Conservation (phyloP, 2,797 vertebrate species). For the Microctenopoma steveboyesi region DNA sequence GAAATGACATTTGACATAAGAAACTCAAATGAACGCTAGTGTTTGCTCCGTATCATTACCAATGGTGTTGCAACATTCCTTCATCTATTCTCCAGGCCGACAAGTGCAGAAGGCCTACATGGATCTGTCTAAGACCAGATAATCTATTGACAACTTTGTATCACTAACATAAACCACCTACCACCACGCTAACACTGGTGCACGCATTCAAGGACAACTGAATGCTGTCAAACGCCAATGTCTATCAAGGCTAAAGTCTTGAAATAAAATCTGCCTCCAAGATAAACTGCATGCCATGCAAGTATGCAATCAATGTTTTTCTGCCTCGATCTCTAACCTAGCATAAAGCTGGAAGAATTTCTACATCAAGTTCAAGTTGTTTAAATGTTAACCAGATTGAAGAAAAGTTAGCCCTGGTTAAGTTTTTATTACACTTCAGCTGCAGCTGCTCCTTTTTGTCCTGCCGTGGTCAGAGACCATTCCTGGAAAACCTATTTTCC, state of each 20-base stretch:
- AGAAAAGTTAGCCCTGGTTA: conserved; percentile 3
- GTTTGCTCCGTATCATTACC: background rate
- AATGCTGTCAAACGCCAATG: background rate
- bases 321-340: background rate
- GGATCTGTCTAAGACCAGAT: conserved; percentile 53
- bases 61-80: conserved; percentile 1
- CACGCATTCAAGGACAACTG: conserved; percentile 22
- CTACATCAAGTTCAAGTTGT: conserved; percentile 14
- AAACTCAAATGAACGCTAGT: conserved; percentile 3
- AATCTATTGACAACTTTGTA: conserved; percentile 43
- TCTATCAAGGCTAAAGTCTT: conserved; percentile 33
- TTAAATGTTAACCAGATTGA: conserved; percentile 16
- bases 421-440: conserved; percentile 11
- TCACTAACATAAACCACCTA: conserved; percentile 48
- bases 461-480: background rate
- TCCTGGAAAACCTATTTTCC: conserved; percentile 23
- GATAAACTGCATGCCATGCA: conserved; percentile 47
- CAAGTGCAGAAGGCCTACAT: conserved; percentile 12
- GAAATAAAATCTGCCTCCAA: conserved; percentile 32
- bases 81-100: conserved; percentile 13
- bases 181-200: conserved; percentile 8
- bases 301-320: background rate
- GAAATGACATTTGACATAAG: background rate
- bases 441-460: background rate
- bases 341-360: background rate